A percentile compares a stretch with the other conserved stretches of the same genome.
Evolutionary conservation across 2,113 vertebrate genomes (phyloP).

Genomic region (Sterna hirundo): DNA sequence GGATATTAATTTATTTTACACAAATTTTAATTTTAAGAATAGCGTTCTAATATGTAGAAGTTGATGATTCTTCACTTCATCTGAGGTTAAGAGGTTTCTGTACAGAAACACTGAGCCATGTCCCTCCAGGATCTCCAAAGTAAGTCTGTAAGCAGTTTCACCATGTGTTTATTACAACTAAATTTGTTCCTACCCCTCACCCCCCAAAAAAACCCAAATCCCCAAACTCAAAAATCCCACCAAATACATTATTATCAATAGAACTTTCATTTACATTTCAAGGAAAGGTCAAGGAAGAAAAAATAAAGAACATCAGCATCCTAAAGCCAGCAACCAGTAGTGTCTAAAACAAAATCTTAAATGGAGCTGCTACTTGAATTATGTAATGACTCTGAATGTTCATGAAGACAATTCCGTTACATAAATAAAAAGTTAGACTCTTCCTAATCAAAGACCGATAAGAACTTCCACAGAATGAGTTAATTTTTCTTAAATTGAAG

Average conservation of each 20-base stretch:
- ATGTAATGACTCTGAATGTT: neutral
- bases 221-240: rapidly evolving
- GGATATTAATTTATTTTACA: neutral
- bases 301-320: neutral
- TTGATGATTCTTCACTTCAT: neutral
- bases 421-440: neutral
- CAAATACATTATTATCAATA: neutral
- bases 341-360: neutral
- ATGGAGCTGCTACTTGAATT: neutral
- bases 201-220: neutral
- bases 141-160: neutral
- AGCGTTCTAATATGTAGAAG: neutral
- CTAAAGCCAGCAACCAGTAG: neutral
- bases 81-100: neutral
- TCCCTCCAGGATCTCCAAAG: neutral
- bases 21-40: neutral
- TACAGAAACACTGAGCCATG: neutral
- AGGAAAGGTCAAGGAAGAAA: neutral
- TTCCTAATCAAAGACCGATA: neutral
- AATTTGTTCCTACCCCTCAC: rapidly evolving
- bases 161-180: neutral
- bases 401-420: neutral
- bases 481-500: neutral
- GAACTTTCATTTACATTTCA: neutral
- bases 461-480: neutral